Base-by-base conservation (phyloP, 1,140 invertebrate species). In the Sycophaga agraensis region DNA sequence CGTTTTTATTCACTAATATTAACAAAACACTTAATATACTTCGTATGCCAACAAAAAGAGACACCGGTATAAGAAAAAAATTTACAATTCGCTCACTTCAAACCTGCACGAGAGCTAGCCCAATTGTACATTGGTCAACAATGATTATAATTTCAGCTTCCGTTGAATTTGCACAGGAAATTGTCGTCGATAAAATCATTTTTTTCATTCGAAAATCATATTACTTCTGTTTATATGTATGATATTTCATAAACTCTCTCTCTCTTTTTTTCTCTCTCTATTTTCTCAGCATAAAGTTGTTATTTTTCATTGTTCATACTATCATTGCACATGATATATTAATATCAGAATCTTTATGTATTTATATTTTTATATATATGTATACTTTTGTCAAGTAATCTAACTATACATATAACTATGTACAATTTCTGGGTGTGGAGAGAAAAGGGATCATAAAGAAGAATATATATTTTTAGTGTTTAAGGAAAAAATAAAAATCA, bases 381-480 rank as follows among this genome's bases (percentile, higher is more conserved):
- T 57, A 64, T 64, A 69, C 64, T 73, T 65, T 70, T 66, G 65
- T 72, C 70, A 68, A 70, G 73, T 71, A 76, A 78, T 77, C 76
- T 78, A 80, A 75, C 76, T 81, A 81, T 79, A 78, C 76, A 80
- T 80, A 78, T 77, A 80, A 78, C 76, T 81, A 80, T 81, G 70
- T 81, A 81, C 78, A 81, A 75, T 70, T 73, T 68, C 60, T 65
- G 63, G 67, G 59, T 62, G 63, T 66, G 69, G 65, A 63, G 64
- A 59, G 65, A 65, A 66, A 11, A 37, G 21, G 4, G 28, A 37
- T 35, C 22, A 49, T 49, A 16, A 14, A 67, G 60, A 57, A 64
- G 26, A 42, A 40, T 35, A 53, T 16, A 46, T 34, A 40, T 12
- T 49, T 39, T 49, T 16, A 16, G 37, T 56, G 49, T 53, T 49